phyloP scores from a whole-genome alignment of 2,888 invertebrate species.

The Ryuthela nishihirai region DNA sequence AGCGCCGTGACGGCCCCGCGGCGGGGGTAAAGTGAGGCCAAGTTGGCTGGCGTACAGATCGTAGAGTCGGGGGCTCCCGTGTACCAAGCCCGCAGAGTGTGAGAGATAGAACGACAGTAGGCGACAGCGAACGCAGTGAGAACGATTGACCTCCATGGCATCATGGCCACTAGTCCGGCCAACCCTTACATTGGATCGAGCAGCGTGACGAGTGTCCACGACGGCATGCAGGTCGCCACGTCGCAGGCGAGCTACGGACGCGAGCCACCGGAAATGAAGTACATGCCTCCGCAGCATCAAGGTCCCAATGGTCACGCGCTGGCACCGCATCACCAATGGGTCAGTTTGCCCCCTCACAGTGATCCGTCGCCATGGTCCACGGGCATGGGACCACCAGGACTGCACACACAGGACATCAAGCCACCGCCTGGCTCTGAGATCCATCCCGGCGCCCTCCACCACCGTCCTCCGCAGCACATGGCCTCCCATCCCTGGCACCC shows the following conservation, averaged over 20 bases:
- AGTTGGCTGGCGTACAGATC: background rate
- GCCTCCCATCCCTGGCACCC: conserved; percentile 63
- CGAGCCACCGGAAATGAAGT: conserved; percentile 78
- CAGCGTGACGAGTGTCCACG: conserved; percentile 61
- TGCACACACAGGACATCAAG: conserved; percentile 60
- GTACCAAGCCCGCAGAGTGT: too few species aligned
- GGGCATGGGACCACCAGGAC: conserved; percentile 58
- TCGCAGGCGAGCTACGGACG: conserved; percentile 51
- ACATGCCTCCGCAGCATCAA: conserved; percentile 73
- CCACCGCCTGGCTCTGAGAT: conserved; percentile 50
- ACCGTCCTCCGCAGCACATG: conserved; percentile 53
- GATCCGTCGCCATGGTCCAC: conserved; percentile 72
- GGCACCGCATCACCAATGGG: conserved; percentile 50
- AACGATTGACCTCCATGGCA: conserved; percentile 39
- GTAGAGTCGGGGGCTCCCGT: background rate
- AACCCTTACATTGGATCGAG: conserved; percentile 73
- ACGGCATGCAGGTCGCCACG: conserved; percentile 50
- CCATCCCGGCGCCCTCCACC: conserved; percentile 39
- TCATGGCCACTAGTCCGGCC: conserved; percentile 85
- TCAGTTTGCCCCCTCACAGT: conserved; percentile 31
- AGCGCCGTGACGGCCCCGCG: too few species aligned
- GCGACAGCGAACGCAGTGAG: too few species aligned
- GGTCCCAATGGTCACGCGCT: conserved; percentile 62
- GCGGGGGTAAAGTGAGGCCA: background rate
- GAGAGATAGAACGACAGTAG: too few species aligned